Evolutionary conservation across 2,888 invertebrate genomes (phyloP).

Genomic region (Eledona agricola): DNA sequence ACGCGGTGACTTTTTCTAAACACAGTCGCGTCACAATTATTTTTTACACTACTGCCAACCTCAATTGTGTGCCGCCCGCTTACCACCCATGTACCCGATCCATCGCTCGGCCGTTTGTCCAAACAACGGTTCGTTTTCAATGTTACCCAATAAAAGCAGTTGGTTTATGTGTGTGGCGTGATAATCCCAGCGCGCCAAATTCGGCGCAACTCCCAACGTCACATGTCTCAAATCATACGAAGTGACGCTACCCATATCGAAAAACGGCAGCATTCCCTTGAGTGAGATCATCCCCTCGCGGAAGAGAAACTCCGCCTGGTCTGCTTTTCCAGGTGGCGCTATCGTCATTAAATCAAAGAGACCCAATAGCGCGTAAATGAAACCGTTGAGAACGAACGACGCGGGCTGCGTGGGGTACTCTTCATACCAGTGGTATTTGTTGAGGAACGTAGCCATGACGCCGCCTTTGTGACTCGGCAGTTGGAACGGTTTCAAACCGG

Average conservation of each 20-base stretch:
- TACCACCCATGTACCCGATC: slow-evolving; percentile 96
- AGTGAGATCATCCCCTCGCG: slow-evolving; percentile 87
- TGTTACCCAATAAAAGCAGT: slow-evolving; percentile 83
- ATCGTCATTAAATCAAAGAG: slow-evolving; percentile 92
- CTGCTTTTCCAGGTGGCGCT: slow-evolving; percentile 69
- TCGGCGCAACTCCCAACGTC: slow-evolving; percentile 87
- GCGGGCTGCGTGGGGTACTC: slow-evolving; percentile 97
- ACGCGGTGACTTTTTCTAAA: no score
- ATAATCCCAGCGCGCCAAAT: slow-evolving; percentile 98
- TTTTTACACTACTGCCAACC: no score
- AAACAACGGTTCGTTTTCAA: slow-evolving; percentile 85
- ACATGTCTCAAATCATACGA: slow-evolving; percentile 96
- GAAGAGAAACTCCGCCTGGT: slow-evolving; percentile 79
- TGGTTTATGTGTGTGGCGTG: slow-evolving; percentile 99
- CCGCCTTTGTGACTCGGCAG: slow-evolving; percentile 80
- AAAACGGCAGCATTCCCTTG: slow-evolving; percentile 86
- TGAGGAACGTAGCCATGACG: slow-evolving; percentile 85
- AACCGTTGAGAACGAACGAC: slow-evolving; percentile 96
- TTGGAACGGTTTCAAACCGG: slow-evolving; percentile 82
- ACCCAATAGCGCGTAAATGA: slow-evolving; percentile 96
- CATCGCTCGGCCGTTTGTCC: slow-evolving; percentile 87
- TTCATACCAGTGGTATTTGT: slow-evolving; percentile 93
- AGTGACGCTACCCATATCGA: slow-evolving; percentile 94
- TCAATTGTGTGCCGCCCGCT: slow-evolving; percentile 92
- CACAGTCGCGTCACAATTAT: no score